Evolutionary conservation across 2,113 vertebrate genomes (phyloP), one percentile per base, ranked within the genome.

Genomic region (Leucosticte australis): DNA sequence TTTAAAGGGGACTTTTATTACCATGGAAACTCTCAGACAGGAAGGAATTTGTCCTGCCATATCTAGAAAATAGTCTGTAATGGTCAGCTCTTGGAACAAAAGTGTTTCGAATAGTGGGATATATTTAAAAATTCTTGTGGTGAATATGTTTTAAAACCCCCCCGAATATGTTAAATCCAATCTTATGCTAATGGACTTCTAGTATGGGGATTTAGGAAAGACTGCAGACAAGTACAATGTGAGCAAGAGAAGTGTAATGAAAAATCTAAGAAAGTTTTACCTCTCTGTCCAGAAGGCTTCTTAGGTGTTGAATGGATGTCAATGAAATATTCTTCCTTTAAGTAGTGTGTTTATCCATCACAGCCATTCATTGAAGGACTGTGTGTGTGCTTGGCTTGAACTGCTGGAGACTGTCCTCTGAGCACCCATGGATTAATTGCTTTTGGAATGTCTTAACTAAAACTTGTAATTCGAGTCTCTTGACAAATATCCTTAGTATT

Each of bases 1-100:
- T 96, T 97, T 97, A 97, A 97, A 96, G 95, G 96, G 96, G 96
- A 97, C 96, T 97, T 96, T 96, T 96, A 97, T 97, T 97, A 73
- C 96, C 96, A 97, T 97, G 96, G 96, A 96, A 97, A 97, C 96
- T 96, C 95, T 97, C 95, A 96, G 96, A 97, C 96, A 97, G 96
- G 95, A 97, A 97, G 96, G 96, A 97, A 97, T 97, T 97, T 97
- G 95, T 96, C 95, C 96, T 97, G 90, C 96, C 90, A 90, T 97
- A 96, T 97, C 95, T 96, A 96, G 94, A 97, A 97, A 97, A 96
- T 90, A 97, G 95, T 95, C 95, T 96, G 95, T 96, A 96, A 96
- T 96, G 95, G 95, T 96, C 95, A 97, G 95, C 95, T 96, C 86
- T 87, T 96, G 88, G 88, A 97, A 97, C 95, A 97, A 97, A 97